Conservation (phyloP, 64 coral and sea anemone genomes). For the Hydrozoanthus tunicans region DNA sequence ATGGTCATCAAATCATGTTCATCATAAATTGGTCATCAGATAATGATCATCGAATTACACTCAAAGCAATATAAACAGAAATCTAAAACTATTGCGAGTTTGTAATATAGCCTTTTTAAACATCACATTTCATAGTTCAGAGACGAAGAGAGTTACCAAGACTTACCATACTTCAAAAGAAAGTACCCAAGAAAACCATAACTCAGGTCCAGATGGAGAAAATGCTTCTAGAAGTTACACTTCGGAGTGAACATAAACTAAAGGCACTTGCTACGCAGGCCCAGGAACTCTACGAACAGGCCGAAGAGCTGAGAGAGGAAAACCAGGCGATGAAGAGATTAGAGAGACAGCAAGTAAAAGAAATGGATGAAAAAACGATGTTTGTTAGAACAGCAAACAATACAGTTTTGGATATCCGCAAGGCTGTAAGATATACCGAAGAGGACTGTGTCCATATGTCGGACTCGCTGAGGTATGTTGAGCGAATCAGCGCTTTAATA, state of each 20-base stretch:
- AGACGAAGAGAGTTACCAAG: neutral
- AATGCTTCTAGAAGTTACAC: constrained; percentile 59
- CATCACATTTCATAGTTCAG: neutral
- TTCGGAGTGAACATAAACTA: constrained; percentile 65
- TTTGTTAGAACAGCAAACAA: constrained; percentile 59
- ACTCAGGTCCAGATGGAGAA: constrained; percentile 58
- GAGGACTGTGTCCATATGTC: constrained; percentile 57
- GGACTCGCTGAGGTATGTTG: constrained; percentile 5
- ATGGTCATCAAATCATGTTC: too few relatives aligned
- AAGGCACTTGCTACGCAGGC: constrained; percentile 45
- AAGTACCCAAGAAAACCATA: constrained; percentile 10
- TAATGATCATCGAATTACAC: too few relatives aligned
- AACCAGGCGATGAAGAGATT: constrained; percentile 58
- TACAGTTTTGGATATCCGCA: constrained; percentile 61
- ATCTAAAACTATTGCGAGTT: too few relatives aligned
- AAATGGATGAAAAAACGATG: constrained; percentile 65
- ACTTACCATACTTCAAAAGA: constrained; percentile 31
- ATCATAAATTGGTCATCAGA: too few relatives aligned
- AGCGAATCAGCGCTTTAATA: neutral
- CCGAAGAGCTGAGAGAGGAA: constrained; percentile 55
- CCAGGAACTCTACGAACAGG: constrained; percentile 40
- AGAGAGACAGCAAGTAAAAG: constrained; percentile 45
- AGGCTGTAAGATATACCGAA: constrained; percentile 64
- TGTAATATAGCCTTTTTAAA: neutral
- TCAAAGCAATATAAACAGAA: too few relatives aligned